phyloP scores from a whole-genome alignment of 2,113 vertebrate genomes.

The Onychostoma macrolepis region DNA sequence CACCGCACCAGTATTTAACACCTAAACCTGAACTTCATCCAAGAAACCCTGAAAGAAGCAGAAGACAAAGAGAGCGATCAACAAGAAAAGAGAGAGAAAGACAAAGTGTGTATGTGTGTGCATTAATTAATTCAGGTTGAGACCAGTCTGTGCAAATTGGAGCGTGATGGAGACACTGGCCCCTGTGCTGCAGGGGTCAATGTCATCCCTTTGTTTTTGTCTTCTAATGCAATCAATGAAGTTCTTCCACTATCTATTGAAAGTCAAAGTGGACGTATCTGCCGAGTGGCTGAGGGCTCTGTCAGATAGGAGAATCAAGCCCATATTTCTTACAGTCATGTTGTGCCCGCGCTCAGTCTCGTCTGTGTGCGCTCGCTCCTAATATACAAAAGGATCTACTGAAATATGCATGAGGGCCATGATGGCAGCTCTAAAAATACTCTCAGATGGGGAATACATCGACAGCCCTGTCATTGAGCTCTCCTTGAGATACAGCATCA shows the following conservation, averaged over 20 bases:
- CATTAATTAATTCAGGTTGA: conserved; percentile 48
- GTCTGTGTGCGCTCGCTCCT: conserved; percentile 75
- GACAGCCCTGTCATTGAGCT: conserved; percentile 85
- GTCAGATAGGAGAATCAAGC: conserved; percentile 80
- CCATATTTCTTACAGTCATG: conserved; percentile 83
- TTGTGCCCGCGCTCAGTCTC: conserved; percentile 75
- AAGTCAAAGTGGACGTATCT: conserved; percentile 79
- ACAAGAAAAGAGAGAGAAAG: conserved; percentile 33
- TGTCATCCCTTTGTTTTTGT: conserved; percentile 77
- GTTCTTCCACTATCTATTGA: conserved; percentile 76
- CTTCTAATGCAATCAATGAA: conserved; percentile 80
- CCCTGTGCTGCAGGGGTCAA: conserved; percentile 66
- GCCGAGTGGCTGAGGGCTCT: conserved; percentile 72
- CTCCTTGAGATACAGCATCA: conserved; percentile 82
- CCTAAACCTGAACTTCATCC: conserved; percentile 25
- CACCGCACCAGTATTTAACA: conserved; percentile 64
- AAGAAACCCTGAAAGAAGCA: neutral
- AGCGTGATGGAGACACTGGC: conserved; percentile 47
- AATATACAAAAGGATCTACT: conserved; percentile 83
- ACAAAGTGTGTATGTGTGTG: neutral
- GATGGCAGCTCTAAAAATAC: conserved; percentile 85
- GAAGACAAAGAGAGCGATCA: conserved; percentile 28
- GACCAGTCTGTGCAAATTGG: conserved; percentile 47
- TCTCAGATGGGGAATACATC: conserved; percentile 84
- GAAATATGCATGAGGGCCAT: conserved; percentile 84